Base-by-base conservation (phyloP, 2,797 vertebrate genomes). In the Galaxias olidus region DNA sequence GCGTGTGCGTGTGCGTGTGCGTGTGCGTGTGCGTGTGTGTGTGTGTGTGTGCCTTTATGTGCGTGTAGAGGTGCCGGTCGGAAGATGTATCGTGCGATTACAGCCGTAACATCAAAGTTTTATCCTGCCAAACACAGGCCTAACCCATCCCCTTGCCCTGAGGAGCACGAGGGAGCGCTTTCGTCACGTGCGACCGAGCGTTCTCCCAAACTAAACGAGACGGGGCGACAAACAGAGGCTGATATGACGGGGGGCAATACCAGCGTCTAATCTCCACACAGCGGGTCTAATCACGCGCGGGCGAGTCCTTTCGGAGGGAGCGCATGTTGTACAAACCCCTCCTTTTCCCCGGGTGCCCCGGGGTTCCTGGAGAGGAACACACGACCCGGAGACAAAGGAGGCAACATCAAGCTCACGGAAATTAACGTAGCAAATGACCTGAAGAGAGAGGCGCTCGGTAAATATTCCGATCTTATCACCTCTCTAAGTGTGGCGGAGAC, bases 391-490 rank as follows among this genome's bases (percentile, higher is more conserved):
- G 93, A 97, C 92, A 96, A 96, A 96, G 93, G 91, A 96, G 93
- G 91, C 87, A 66, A 91, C 93, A 94, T 94, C 94, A 95, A 94
- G 93, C 93, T 94, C 93, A 92, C 93, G 93, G 93, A 96, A 95
- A 97, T 98, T 96, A 95, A 94, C 93, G 96, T 96, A 94, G 94
- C 89, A 95, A 98, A 97, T 95, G 87, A 96, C 95, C 91, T 94
- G 90, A 92, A 95, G 90, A 88, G 66, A 87, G 95, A 91, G n/a
- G n/a, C n/a, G 90, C 89, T 92, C 88, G 91, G 95, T 95, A 97
- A 98, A 98, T 96, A 95, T 94, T 80, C 75, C 79, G 91, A 94
- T 94, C 92, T 90, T 93, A 95, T 94, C 91, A 88, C 90, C 89
- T 91, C 89, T 91, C 83, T 85, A 81, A 92, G 90, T 92, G 91